Percentiles rank a stretch among this genome's conserved stretches.
These are phyloP conservation scores for Chaetodon trifasciatus DNA, from an alignment of 2,797 vertebrate species.

Conservation along the genomic window DNA sequence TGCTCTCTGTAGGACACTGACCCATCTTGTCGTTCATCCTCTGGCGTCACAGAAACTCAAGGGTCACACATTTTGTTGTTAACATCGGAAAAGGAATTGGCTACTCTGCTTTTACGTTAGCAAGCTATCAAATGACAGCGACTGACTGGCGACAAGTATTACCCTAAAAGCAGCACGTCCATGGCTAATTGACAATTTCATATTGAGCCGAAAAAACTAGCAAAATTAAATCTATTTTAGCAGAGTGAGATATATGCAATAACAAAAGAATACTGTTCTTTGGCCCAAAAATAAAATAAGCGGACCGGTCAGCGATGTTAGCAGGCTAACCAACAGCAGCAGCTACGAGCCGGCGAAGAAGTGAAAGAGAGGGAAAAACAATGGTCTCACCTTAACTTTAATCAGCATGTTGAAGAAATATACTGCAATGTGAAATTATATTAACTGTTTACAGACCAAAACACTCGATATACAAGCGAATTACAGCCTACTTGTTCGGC, in stretches of 20 bases:
- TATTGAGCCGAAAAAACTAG: rapidly evolving
- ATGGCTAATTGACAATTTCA: rapidly evolving
- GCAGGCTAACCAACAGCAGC: constrained; percentile 21
- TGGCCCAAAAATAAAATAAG: constrained; percentile 18
- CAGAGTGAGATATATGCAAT: too few species aligned
- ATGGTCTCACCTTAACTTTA: constrained; percentile 85
- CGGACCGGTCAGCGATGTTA: constrained; percentile 22
- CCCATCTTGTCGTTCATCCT: not conserved
- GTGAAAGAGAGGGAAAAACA: rapidly evolving
- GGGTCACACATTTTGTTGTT: not conserved
- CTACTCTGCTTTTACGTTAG: constrained; percentile 16
- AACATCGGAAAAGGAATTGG: not conserved
- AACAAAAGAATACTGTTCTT: not conserved
- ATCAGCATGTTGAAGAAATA: constrained; percentile 83
- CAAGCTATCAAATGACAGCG: constrained; percentile 9
- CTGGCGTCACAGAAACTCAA: not conserved
- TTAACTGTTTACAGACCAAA: not conserved
- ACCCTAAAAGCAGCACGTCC: not conserved
- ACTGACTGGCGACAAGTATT: not conserved
- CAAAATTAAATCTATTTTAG: rapidly evolving
- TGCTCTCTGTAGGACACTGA: too few species aligned
- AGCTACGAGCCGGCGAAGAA: not conserved
- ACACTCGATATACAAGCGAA: constrained; percentile 9
- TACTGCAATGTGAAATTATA: not conserved
- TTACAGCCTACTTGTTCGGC: constrained; percentile 36